A percentile compares a stretch with the other conserved stretches of the same genome.
These are phyloP conservation scores for Neolamprologus tretocephalus DNA, from an alignment of 2,113 vertebrate genomes.

Conservation along the genomic window DNA sequence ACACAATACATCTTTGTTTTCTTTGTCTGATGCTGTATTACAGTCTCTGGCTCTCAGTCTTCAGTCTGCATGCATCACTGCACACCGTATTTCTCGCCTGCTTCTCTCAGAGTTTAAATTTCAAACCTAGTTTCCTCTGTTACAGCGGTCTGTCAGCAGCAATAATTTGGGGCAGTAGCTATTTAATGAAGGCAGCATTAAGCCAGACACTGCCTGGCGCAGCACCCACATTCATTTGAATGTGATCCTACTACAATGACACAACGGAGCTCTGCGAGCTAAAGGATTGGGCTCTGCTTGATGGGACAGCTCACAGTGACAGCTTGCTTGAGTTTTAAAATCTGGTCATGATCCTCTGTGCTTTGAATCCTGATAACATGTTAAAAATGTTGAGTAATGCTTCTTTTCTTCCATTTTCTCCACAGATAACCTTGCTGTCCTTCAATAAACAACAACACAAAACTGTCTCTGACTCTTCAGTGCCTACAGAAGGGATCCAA, in stretches of 20 bases:
- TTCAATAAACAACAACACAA: neutral
- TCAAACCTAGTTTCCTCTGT: neutral
- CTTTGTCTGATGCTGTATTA: neutral
- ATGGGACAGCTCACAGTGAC: neutral
- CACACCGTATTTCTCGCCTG: neutral
- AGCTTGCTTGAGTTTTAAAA: neutral
- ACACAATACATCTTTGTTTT: neutral
- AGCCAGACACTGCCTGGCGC: neutral
- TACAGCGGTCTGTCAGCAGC: neutral
- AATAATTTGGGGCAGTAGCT: neutral
- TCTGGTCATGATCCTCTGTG: neutral
- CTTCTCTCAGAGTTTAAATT: neutral
- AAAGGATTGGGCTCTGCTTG: neutral
- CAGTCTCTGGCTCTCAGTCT: neutral
- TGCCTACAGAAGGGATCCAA: neutral
- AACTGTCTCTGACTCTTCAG: neutral
- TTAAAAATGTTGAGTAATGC: neutral
- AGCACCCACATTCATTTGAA: neutral
- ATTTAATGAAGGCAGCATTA: neutral
- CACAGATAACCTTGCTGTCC: neutral
- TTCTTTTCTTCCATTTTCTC: neutral
- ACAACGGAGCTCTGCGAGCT: neutral
- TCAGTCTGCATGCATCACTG: neutral
- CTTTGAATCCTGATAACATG: neutral
- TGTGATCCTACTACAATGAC: neutral